Evolutionary conservation across 2,888 invertebrate species (phyloP), one percentile per base, ranked within the genome.

Genomic region (Macrosiphum euphorbiae): DNA sequence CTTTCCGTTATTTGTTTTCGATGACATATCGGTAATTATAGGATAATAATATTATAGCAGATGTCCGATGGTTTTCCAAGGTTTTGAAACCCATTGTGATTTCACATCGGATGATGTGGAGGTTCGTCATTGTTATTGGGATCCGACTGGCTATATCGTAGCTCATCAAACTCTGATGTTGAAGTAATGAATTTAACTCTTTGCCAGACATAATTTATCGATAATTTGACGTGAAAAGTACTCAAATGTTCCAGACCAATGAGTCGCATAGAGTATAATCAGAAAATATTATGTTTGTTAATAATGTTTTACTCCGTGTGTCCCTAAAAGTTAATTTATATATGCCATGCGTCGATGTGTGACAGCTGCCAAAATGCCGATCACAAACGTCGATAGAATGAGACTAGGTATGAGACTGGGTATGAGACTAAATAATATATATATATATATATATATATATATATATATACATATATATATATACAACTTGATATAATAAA

Each of bases 321-420:
- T 61, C 11, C n/a, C n/a, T 47, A 47, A 67, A 61, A 47, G 67
- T 90, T 90, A 67, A 90, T 90, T 90, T 90, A 67, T 90, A 67
- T 90, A 11, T 47, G 10, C 67, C n/a, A 35, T 2, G 28, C 20
- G 58, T 89, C 44, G 89, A 89, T 89, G 28, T 61, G 44, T 44
- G 90, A 90, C 90, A 90, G 90, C 90, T 90, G 90, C 90, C 90
- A 47, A 90, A 90, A 90, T 47, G 61, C 47, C 90, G 67, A 90
- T 90, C 44, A 67, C 47, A 47, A n/a, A 67, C 47, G 67, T 67
- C 47, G 47, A 90, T 67, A n/a, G 24, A 47, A n/a, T 67, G n/a
- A 90, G n/a, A 90, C 47, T 4, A 28, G 3, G 50, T 50, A 87
- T 87, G 44, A 44, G 28, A 44, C 28, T 4, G 44, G 3, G 50